Percentiles rank a stretch among this genome's conserved stretches.
phyloP scores from a whole-genome alignment of 2,888 invertebrate species.

The Venusia cambrica region DNA sequence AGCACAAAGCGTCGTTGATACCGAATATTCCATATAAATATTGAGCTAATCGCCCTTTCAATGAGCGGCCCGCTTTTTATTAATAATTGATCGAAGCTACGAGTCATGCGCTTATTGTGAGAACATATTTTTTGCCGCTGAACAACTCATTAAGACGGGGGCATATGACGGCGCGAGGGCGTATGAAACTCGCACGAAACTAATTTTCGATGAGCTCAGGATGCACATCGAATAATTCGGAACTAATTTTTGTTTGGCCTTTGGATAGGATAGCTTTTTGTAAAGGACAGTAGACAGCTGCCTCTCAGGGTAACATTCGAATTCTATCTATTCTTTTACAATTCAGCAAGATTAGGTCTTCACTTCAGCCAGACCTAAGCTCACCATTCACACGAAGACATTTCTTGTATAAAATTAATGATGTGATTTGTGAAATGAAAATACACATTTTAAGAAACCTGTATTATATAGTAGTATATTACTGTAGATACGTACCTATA shows the following conservation, averaged over 20 bases:
- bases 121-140: slow-evolving; percentile 73
- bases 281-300: too few species aligned
- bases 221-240: slow-evolving; percentile 56
- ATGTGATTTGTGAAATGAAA: too few species aligned
- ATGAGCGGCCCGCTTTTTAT: slow-evolving; percentile 81
- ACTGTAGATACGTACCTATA: too few species aligned
- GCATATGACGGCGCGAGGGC: slow-evolving; percentile 62
- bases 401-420: too few species aligned
- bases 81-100: slow-evolving; percentile 78
- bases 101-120: slow-evolving; percentile 79
- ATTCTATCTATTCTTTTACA: too few species aligned
- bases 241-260: slow-evolving; percentile 66
- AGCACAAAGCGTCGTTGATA: slow-evolving; percentile 80
- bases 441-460: too few species aligned
- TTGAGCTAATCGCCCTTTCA: slow-evolving; percentile 82
- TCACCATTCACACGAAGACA: too few species aligned
- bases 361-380: too few species aligned
- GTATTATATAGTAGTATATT: too few species aligned
- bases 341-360: too few species aligned
- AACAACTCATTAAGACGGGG: slow-evolving; percentile 65
- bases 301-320: too few species aligned
- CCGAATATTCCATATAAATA: slow-evolving; percentile 82
- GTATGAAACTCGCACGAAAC: slow-evolving; percentile 58
- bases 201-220: slow-evolving; percentile 59
- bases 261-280: slow-evolving; percentile 12